A percentile compares a stretch with the other conserved stretches of the same genome.
Evolutionary conservation across 2,797 vertebrate species (phyloP).

Genomic region (Monodelphis domestica): DNA sequence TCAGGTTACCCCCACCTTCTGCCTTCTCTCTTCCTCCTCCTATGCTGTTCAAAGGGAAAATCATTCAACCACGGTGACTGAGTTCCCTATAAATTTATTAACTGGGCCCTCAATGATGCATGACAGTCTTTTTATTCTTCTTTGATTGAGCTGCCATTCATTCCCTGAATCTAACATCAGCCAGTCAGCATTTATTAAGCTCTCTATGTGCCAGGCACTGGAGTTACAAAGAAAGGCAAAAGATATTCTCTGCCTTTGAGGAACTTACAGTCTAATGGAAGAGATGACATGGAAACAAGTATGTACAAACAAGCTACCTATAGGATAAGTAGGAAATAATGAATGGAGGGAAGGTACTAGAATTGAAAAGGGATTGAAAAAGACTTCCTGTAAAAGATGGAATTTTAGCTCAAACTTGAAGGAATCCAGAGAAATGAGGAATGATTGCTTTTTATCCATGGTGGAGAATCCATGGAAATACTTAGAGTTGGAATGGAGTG

Average conservation of each 20-base stretch:
- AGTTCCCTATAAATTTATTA: background rate
- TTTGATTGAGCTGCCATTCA: background rate
- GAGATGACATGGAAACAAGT: background rate
- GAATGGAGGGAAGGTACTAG: background rate
- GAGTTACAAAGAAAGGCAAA: background rate
- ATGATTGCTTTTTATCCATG: background rate
- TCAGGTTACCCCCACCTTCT: background rate
- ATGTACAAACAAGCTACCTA: background rate
- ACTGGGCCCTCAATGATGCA: background rate
- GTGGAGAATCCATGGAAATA: background rate
- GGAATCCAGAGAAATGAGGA: background rate
- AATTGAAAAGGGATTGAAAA: background rate
- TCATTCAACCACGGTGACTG: background rate
- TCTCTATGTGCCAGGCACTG: background rate
- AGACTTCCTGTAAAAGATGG: background rate
- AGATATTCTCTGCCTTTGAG: background rate
- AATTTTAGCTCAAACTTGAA: background rate
- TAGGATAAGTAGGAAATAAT: background rate
- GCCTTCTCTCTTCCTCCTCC: background rate
- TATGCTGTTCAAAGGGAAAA: background rate
- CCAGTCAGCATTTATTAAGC: background rate
- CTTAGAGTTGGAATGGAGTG: background rate
- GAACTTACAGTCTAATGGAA: background rate
- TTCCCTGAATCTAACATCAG: background rate
- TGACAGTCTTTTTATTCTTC: background rate